Conservation (phyloP, 2,888 invertebrate species). For the Cepaea hortensis region DNA sequence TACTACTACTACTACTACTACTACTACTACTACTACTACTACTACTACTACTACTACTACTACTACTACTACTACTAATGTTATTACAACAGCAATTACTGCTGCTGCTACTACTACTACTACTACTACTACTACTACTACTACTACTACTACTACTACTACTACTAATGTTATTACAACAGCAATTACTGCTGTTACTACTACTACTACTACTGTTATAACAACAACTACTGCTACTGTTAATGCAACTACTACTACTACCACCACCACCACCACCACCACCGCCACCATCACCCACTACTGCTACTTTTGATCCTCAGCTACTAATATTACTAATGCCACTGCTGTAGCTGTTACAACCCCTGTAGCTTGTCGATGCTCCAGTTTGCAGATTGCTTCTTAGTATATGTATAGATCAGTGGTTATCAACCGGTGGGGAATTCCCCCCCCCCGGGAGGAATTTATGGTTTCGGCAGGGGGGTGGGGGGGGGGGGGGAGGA, state of each 20-base stretch:
- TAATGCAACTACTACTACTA: background rate
- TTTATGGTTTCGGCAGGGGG: too few relatives aligned
- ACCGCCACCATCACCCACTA: background rate
- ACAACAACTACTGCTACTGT: background rate
- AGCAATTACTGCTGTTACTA: background rate
- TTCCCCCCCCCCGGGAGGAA: too few relatives aligned
- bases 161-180: background rate
- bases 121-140: conserved; percentile 9
- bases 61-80: conserved; percentile 27
- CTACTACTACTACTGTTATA: background rate
- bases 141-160: background rate
- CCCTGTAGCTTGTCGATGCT: too few relatives aligned
- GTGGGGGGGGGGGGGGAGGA: too few relatives aligned
- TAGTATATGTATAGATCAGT: too few relatives aligned
- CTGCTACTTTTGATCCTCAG: background rate
- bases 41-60: conserved; percentile 32
- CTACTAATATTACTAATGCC: background rate
- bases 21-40: conserved; percentile 22
- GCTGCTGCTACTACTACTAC: conserved; percentile 10
- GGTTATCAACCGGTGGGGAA: too few relatives aligned
- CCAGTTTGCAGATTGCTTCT: too few relatives aligned
- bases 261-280: background rate
- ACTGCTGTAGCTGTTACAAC: background rate
- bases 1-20: background rate
- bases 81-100: conserved; percentile 17